These are phyloP conservation scores for Heliconius himera DNA, from an alignment of 1,140 invertebrate genomes.

Conservation along the genomic window DNA sequence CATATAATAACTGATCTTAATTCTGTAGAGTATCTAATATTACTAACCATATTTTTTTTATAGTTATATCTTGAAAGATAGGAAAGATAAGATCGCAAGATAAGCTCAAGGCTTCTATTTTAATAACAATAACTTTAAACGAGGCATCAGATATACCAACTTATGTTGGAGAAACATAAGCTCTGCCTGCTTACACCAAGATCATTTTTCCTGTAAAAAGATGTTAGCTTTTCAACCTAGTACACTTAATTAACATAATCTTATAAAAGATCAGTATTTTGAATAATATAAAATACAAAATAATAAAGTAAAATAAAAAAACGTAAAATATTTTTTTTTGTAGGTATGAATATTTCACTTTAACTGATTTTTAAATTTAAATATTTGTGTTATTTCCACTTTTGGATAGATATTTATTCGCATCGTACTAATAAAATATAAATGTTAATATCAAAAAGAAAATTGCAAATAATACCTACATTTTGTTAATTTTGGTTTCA, in stretches of 20 bases:
- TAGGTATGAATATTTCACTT: too few species aligned
- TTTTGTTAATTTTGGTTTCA: too few species aligned
- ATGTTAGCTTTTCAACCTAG: not conserved
- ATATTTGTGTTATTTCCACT: too few species aligned
- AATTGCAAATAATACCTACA: too few species aligned
- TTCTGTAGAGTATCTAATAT: not conserved
- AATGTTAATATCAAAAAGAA: too few species aligned
- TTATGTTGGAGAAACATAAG: not conserved
- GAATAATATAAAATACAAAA: not conserved
- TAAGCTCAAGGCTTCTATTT: constrained; percentile 15
- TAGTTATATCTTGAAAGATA: not conserved
- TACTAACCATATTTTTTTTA: not conserved
- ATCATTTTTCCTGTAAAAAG: not conserved
- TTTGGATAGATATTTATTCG: too few species aligned
- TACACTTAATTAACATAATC: not conserved
- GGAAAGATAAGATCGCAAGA: constrained; percentile 12
- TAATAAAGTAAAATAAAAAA: constrained; percentile 3
- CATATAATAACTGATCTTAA: not conserved
- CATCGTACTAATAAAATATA: too few species aligned
- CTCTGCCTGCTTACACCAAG: not conserved
- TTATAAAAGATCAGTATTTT: not conserved
- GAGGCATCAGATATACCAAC: not conserved
- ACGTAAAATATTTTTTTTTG: too few species aligned
- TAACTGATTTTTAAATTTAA: too few species aligned
- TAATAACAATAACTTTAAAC: constrained; percentile 25